Evolutionary conservation across 2,888 invertebrate species (phyloP), one percentile per base, ranked within the genome.

Genomic region (Drosophila maculinotata): DNA sequence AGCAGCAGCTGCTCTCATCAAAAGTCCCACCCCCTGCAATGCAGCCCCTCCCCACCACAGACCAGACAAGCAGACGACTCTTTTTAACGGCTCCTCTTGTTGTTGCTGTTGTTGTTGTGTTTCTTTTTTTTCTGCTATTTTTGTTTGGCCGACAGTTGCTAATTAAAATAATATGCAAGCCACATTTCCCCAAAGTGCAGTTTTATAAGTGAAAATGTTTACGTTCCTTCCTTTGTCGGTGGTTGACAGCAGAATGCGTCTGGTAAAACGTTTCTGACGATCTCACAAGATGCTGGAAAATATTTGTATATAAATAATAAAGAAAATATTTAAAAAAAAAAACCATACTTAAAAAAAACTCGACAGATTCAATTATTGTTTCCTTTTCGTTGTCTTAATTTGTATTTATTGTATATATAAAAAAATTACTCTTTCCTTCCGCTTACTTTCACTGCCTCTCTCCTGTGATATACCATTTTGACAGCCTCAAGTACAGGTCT

Each of bases 111-210:
- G 23, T 31, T 42, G 26, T 28, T 62, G n/a, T 12, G 25, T 10
- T 42, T 41, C 26, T 52, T 33, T 17, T 42, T 17, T 36, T 51
- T 31, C 12, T 15, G 30, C 12, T 14, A 41, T 39, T 58, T 48
- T 45, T n/a, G 49, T 49, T 72, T 64, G 56, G 65, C 60, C 59
- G 59, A 67, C 76, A 63, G 72, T 53, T 51, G 62, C 72, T 81
- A 79, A 78, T 81, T 79, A 76, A 78, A 81, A 81, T 65, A 75
- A 79, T 67, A 76, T 65, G 76, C 64, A 66, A 42, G 56, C 53
- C 60, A 36, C 78, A 49, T 62, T 36, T 10, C n/a, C 5, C 53
- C 23, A 58, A 66, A 78, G 71, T 72, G 72, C 68, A 57, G 59
- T 35, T 67, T 48, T 30, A 23, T 36, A 51, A 45, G 39, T 26